Evolutionary conservation across 2,797 vertebrate genomes (phyloP).

Genomic region (Acestrorhynchus altus): DNA sequence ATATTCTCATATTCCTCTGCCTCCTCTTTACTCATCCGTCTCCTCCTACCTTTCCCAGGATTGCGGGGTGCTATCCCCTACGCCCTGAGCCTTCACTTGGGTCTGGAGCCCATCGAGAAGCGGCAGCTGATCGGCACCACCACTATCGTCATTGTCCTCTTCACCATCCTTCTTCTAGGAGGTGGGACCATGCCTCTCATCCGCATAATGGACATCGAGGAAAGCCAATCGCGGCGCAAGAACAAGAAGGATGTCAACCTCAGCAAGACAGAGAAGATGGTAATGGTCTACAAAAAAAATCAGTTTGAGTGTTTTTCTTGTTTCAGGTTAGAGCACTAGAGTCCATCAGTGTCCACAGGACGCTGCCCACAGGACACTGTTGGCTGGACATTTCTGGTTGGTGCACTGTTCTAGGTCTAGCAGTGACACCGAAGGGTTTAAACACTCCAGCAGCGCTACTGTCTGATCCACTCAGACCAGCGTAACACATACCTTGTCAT

Average conservation of each 20-base stretch:
- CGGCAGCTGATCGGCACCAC: conserved; percentile 96
- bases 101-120: conserved; percentile 96
- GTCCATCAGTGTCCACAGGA: no score
- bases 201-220: conserved; percentile 94
- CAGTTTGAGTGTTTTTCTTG: no score
- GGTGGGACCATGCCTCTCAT: conserved; percentile 98
- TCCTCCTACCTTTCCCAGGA: conserved; percentile 70
- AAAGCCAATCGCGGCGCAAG: conserved; percentile 85
- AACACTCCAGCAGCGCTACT: no score
- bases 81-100: conserved; percentile 93
- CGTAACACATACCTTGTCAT: no score
- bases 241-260: conserved; percentile 94
- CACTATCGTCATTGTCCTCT: conserved; percentile 96
- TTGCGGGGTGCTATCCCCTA: conserved; percentile 96
- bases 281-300: conserved; percentile 63
- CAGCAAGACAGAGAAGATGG: conserved; percentile 99
- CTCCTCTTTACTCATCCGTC: not conserved
- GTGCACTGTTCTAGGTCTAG: no score
- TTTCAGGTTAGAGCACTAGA: no score
- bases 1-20: not conserved
- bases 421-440: no score
- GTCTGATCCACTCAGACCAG: no score
- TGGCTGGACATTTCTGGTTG: no score
- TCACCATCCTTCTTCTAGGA: conserved; percentile 93
- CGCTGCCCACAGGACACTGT: no score